Percentiles rank a stretch among this genome's conserved stretches.
phyloP scores from a whole-genome alignment of 2,888 invertebrate species.

The Cartodere bifasciata region DNA sequence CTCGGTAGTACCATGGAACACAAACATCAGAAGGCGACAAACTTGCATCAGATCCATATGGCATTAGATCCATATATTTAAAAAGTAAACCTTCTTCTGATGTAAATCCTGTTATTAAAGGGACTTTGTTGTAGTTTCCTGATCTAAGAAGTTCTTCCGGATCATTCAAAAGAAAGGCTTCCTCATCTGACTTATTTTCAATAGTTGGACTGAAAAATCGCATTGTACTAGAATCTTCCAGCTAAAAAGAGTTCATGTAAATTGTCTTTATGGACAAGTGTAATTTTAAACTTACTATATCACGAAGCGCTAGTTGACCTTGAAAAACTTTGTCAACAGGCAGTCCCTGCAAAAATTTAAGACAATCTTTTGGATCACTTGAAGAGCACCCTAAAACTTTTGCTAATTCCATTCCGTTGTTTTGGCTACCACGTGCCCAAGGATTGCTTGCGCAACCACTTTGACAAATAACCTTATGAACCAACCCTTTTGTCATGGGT shows the following conservation, averaged over 20 bases:
- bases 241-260: too few relatives aligned
- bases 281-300: too few relatives aligned
- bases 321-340: constrained; percentile 28
- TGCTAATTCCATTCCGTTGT: constrained; percentile 26
- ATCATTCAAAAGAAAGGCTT: constrained; percentile 24
- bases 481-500: constrained; percentile 31
- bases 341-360: constrained; percentile 29
- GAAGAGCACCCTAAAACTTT: constrained; percentile 29
- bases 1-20: constrained; percentile 20
- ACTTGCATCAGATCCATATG: too few relatives aligned
- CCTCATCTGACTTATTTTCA: constrained; percentile 18
- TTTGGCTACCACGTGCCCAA: constrained; percentile 21
- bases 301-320: constrained; percentile 27
- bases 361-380: constrained; percentile 26
- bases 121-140: constrained; percentile 28
- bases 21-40: constrained; percentile 13
- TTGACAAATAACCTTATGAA: constrained; percentile 13
- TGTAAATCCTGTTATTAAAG: constrained; percentile 28
- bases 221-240: too few relatives aligned
- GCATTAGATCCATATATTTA: too few relatives aligned
- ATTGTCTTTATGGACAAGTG: too few relatives aligned
- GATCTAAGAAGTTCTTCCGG: constrained; percentile 24
- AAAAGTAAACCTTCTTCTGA: constrained; percentile 27
- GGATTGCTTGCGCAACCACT: constrained; percentile 9
- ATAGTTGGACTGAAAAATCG: constrained; percentile 22